Conservation (phyloP, 2,113 vertebrate species). For the Piliocolobus tephrosceles region DNA sequence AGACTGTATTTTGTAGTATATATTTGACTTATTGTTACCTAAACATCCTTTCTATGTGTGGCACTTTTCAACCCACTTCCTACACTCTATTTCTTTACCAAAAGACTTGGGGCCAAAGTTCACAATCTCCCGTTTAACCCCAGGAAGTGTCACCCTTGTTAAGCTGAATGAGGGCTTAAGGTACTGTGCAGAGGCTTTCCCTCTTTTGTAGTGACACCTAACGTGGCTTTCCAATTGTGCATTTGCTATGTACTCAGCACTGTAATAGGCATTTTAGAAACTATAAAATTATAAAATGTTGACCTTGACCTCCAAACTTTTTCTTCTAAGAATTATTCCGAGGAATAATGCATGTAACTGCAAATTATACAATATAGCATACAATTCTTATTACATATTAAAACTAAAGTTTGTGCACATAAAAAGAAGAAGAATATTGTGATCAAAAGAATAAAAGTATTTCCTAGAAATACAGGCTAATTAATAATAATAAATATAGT, state of each 20-base stretch:
- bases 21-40: not conserved
- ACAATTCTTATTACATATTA: not conserved
- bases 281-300: not conserved
- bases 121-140: not conserved
- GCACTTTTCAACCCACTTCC: not conserved
- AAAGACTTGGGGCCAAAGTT: not conserved
- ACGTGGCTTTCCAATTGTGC: not conserved
- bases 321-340: not conserved
- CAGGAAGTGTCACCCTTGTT: not conserved
- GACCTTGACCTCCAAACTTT: not conserved
- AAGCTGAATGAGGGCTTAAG: not conserved
- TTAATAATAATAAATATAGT: not conserved
- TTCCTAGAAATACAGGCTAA: not conserved
- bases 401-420: not conserved
- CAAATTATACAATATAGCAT: not conserved
- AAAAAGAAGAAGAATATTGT: not conserved
- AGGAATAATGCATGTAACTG: not conserved
- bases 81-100: not conserved
- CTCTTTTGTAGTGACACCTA: not conserved
- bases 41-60: not conserved
- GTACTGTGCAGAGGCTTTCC: rapidly evolving
- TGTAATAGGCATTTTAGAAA: not conserved
- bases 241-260: not conserved
- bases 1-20: not conserved
- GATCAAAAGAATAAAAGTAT: not conserved